Conservation (phyloP, 2,888 invertebrate genomes). For the Neelides folsomi region DNA sequence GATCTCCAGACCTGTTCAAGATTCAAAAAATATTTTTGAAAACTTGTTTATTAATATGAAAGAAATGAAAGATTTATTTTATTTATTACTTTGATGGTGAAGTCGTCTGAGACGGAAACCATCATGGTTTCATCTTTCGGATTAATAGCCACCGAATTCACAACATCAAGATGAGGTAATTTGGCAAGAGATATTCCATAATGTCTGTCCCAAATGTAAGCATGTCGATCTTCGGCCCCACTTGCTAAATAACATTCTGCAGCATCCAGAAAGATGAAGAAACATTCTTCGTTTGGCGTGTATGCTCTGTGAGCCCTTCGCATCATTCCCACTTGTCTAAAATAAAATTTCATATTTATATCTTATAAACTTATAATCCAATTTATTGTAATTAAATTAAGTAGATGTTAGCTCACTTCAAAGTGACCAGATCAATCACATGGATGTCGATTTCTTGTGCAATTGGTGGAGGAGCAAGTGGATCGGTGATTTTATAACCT, state of each 20-base stretch:
- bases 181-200: constrained; percentile 63
- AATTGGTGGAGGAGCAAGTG: constrained; percentile 66
- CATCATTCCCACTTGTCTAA: constrained; percentile 55
- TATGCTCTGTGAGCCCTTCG: constrained; percentile 65
- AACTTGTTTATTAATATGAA: neutral
- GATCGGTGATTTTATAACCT: constrained; percentile 58
- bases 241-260: constrained; percentile 70
- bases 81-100: constrained; percentile 58
- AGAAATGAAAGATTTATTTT: neutral
- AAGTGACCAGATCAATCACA: constrained; percentile 63
- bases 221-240: constrained; percentile 60
- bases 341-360: constrained; percentile 14
- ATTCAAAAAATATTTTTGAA: neutral
- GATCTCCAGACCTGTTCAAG: constrained; percentile 17
- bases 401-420: constrained; percentile 42
- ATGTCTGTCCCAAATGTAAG: constrained; percentile 57
- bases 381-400: neutral
- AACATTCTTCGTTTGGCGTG: constrained; percentile 70
- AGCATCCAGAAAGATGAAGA: constrained; percentile 73
- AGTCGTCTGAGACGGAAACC: constrained; percentile 69
- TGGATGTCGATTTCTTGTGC: constrained; percentile 77
- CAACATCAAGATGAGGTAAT: constrained; percentile 63
- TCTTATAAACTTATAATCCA: neutral
- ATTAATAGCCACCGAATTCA: constrained; percentile 74
- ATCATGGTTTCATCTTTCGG: constrained; percentile 65